Evolutionary conservation across 2,888 invertebrate species (phyloP).

Genomic region (Uropetala carovei): DNA sequence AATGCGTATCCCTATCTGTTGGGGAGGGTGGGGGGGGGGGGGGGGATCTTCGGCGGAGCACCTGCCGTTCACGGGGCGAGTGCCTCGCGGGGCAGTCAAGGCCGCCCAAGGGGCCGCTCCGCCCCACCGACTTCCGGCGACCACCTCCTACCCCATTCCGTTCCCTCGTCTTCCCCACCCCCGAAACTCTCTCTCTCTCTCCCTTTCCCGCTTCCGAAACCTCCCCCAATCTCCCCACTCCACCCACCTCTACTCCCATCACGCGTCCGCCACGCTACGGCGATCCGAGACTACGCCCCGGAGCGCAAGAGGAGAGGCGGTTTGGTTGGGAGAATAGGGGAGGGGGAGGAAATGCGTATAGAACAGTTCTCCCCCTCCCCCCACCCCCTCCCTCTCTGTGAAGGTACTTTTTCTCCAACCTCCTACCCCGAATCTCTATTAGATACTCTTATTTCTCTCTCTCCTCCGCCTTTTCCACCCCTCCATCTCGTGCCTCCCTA

Average conservation of each 20-base stretch:
- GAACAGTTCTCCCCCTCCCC: too few relatives aligned
- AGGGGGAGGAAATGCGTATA: not conserved
- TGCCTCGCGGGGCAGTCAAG: conserved; percentile 19
- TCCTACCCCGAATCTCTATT: not conserved
- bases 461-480: not conserved
- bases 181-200: too few relatives aligned
- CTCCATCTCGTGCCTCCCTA: not conserved
- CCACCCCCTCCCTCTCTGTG: too few relatives aligned
- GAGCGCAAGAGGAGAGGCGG: not conserved
- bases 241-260: not conserved
- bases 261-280: conserved; percentile 22
- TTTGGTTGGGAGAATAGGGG: not conserved
- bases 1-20: too few relatives aligned
- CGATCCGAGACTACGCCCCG: conserved; percentile 11
- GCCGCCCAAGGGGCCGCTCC: not conserved
- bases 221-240: not conserved
- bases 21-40: too few relatives aligned
- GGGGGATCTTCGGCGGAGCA: not conserved
- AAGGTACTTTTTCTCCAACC: not conserved
- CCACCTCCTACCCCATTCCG: not conserved
- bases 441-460: not conserved
- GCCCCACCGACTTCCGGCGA: conserved; percentile 12
- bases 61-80: conserved; percentile 8
- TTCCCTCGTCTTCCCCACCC: too few relatives aligned
- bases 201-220: too few relatives aligned